phyloP scores from a whole-genome alignment of 2,797 vertebrate species.

The Emys orbicularis region DNA sequence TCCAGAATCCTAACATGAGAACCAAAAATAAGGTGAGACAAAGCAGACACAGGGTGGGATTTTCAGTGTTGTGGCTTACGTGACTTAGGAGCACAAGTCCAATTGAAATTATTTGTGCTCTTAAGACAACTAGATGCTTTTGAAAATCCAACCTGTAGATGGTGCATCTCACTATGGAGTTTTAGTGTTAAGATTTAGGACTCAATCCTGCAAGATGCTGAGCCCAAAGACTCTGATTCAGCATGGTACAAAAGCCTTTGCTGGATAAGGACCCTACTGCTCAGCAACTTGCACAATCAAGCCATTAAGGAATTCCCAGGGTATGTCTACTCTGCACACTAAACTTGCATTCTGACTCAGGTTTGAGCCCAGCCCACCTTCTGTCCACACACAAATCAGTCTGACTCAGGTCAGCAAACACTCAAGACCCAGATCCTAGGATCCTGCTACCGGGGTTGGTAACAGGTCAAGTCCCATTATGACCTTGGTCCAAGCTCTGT shows the following conservation, averaged over 20 bases:
- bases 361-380: too few species aligned
- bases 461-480: too few species aligned
- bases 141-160: not conserved
- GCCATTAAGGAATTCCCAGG: not conserved
- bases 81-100: not conserved
- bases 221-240: not conserved
- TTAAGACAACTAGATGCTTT: not conserved
- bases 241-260: not conserved
- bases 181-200: conserved; percentile 9
- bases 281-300: conserved; percentile 32
- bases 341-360: too few species aligned
- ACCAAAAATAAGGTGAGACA: too few species aligned
- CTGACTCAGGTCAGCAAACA: too few species aligned
- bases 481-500: too few species aligned
- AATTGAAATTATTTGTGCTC: not conserved
- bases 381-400: too few species aligned
- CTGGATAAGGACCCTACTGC: not conserved
- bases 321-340: too few species aligned
- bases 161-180: not conserved
- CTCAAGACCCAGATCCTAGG: too few species aligned
- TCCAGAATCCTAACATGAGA: too few species aligned
- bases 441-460: too few species aligned
- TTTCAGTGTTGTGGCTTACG: not conserved
- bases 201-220: not conserved
- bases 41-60: accelerated